phyloP scores from a whole-genome alignment of 2,113 vertebrate genomes.

The Burhinus bistriatus region DNA sequence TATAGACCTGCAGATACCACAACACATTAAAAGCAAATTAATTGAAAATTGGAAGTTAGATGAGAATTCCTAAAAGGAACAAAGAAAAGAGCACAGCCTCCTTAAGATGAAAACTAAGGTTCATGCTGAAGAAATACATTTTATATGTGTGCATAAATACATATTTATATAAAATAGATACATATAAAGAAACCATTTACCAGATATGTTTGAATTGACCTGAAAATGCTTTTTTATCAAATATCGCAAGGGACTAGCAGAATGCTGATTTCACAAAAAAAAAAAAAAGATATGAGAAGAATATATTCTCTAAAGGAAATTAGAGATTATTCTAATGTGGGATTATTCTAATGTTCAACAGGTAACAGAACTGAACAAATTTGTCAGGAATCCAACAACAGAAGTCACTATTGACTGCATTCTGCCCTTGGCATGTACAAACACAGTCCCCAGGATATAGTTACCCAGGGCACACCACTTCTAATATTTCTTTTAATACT shows the following conservation, averaged over 20 bases:
- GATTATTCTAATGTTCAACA: neutral
- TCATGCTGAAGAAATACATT: neutral
- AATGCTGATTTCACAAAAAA: neutral
- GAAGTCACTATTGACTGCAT: neutral
- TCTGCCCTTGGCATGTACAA: neutral
- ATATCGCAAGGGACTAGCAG: neutral
- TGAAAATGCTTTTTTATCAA: neutral
- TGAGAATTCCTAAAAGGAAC: neutral
- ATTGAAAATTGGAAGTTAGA: neutral
- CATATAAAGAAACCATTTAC: neutral
- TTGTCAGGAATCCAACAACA: neutral
- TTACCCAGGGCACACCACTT: neutral
- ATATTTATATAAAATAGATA: neutral
- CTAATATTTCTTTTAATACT: neutral
- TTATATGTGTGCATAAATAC: neutral
- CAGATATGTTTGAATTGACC: neutral
- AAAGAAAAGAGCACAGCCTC: neutral
- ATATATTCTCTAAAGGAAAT: neutral
- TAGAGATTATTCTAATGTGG: neutral
- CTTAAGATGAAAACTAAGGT: neutral
- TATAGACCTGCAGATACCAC: neutral
- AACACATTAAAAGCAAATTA: neutral
- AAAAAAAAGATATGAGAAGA: neutral
- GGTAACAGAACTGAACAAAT: neutral
- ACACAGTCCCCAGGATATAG: neutral